A percentile compares a stretch with the other conserved stretches of the same genome.
phyloP scores from a whole-genome alignment of 2,113 vertebrate genomes.

The Camelus bactrianus region DNA sequence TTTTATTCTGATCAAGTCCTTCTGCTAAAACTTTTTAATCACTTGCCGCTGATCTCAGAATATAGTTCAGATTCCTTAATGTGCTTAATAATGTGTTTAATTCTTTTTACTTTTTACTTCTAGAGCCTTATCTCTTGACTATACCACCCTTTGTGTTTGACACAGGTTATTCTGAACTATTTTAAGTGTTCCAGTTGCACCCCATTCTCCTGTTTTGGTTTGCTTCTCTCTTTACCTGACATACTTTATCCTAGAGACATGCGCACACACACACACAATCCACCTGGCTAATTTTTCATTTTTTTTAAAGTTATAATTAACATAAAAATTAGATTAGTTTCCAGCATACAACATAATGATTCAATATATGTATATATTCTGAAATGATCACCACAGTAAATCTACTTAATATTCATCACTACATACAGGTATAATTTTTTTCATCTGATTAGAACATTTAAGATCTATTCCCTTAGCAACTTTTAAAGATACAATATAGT shows the following conservation, averaged over 20 bases:
- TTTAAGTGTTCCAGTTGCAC: background rate
- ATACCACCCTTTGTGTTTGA: background rate
- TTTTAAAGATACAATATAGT: background rate
- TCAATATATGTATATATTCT: background rate
- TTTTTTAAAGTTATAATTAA: background rate
- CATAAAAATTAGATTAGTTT: background rate
- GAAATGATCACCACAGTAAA: background rate
- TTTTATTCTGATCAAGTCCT: slow-evolving; percentile 13
- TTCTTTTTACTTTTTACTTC: background rate
- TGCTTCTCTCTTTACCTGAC: background rate
- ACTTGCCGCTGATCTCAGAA: background rate
- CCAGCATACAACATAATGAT: background rate
- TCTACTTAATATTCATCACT: background rate
- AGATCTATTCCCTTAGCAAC: background rate
- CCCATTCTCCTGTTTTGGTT: background rate
- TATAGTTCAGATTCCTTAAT: background rate
- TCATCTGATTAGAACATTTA: background rate
- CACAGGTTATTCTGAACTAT: background rate
- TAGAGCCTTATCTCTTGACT: background rate
- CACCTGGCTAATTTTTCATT: background rate
- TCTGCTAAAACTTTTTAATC: slow-evolving; percentile 35
- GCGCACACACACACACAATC: background rate
- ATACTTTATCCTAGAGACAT: background rate
- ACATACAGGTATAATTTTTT: background rate
- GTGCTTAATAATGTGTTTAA: background rate